These are phyloP conservation scores for Drosophila nigrodunni DNA, from an alignment of 1,140 invertebrate species.

Conservation along the genomic window DNA sequence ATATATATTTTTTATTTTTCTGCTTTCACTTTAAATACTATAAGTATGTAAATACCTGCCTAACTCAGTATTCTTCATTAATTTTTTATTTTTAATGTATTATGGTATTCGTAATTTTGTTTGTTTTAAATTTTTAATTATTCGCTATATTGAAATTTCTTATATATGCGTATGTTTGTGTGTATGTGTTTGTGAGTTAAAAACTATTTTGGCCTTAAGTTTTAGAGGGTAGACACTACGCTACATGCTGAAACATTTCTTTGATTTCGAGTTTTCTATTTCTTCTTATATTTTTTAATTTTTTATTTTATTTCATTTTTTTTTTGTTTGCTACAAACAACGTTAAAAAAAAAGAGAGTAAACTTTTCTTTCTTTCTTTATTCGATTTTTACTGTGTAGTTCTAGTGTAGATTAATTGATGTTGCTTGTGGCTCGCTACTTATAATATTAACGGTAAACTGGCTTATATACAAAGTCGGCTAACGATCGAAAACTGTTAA, in stretches of 20 bases:
- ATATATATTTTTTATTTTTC: conserved; percentile 22
- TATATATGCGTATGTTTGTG: conserved; percentile 8
- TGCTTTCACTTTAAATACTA: conserved; percentile 63
- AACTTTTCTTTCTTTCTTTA: too few species aligned
- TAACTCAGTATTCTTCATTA: conserved; percentile 36
- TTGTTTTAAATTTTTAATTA: conserved; percentile 20
- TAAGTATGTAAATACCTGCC: conserved; percentile 70
- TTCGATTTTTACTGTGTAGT: neutral
- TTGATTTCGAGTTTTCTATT: neutral
- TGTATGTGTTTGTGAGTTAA: conserved; percentile 46
- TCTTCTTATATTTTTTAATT: conserved; percentile 1
- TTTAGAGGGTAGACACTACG: conserved; percentile 60
- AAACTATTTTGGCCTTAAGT: conserved; percentile 78
- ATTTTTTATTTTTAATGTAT: conserved; percentile 20
- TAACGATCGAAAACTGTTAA: conserved; percentile 41
- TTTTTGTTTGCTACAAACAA: conserved; percentile 14
- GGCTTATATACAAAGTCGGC: conserved; percentile 42
- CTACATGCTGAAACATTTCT: conserved; percentile 59
- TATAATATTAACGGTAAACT: conserved; percentile 36
- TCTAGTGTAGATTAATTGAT: conserved; percentile 28
- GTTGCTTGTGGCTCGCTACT: conserved; percentile 35
- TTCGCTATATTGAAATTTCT: conserved; percentile 42
- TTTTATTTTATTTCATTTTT: neutral
- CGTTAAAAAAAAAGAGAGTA: conserved; percentile 20
- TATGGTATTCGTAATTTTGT: conserved; percentile 34